phyloP scores from a whole-genome alignment of 2,113 vertebrate genomes.

The Lepus americanus region DNA sequence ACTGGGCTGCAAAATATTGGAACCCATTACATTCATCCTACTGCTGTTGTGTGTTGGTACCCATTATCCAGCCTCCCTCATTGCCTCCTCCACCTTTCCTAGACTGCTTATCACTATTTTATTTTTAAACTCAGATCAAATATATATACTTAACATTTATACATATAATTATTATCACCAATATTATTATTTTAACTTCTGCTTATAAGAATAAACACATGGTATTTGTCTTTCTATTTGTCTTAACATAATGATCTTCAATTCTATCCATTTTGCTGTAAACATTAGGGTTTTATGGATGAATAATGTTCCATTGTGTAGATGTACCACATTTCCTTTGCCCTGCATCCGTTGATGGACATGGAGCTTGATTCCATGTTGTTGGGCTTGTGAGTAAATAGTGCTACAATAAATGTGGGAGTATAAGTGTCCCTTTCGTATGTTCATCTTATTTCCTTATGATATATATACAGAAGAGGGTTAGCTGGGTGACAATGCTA shows the following conservation, averaged over 20 bases:
- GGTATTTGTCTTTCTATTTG: not conserved
- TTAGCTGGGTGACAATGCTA: not conserved
- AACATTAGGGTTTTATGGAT: not conserved
- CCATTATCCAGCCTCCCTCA: not conserved
- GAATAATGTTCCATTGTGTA: not conserved
- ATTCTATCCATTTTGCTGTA: not conserved
- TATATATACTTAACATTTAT: no score
- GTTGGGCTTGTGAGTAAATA: not conserved
- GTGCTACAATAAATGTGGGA: not conserved
- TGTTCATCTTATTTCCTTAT: not conserved
- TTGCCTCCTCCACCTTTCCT: not conserved
- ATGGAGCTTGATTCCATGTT: not conserved
- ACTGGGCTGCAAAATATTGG: not conserved
- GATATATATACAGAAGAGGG: not conserved
- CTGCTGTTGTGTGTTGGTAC: not conserved
- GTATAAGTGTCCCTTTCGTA: not conserved
- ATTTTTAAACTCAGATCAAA: not conserved
- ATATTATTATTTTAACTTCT: not conserved
- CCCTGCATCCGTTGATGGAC: not conserved
- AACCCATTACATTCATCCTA: not conserved
- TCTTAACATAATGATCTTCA: not conserved
- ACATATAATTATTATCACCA: no score
- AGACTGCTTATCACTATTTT: not conserved
- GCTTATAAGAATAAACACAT: not conserved
- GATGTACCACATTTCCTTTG: not conserved